Base-by-base conservation (phyloP, 2,888 invertebrate species). In the Athalia circularis region DNA sequence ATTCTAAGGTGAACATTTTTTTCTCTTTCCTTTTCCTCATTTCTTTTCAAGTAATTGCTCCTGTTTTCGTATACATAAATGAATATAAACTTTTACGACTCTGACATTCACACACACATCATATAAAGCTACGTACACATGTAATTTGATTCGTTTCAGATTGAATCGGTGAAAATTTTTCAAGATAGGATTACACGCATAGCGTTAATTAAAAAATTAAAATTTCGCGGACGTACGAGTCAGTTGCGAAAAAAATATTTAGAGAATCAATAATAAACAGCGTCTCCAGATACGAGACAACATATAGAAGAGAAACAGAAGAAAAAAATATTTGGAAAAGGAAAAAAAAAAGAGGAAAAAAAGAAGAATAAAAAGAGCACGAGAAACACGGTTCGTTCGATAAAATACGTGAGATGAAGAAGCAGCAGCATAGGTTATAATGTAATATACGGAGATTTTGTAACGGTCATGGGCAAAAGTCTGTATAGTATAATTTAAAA, bases 401-500 rank as follows among this genome's bases (percentile, higher is more conserved):
- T 29, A 29, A 29, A 29, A 29, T 29, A 29, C 29, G 29, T 29
- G 29, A 29, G 29, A 29, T 29, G 29, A 29, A 29, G 29, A 29
- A 29, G 29, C 29, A 29, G 29, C 29, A 29, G 29, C 29, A 29
- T 29, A 29, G 29, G 29, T 29, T 29, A 29, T 29, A n/a, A 67
- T 6, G 48, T 29, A 29, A 29, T n/a, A 4, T 54, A 29, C 29
- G 5, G 57, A 13, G 13, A 72, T 57, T 50, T 11, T 8, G 57
- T 11, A 8, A 72, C 9, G 72, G 52, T n/a, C 13, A 72, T 4
- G 15, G 13, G 13, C 7, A 52, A 70, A 52, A 57, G 57, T 72
- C 50, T 9, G 29, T 29, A 29, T 29, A 29, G 29, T 79, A 80
- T 81, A 83, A 83, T 83, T 83, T 81, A 83, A 83, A 84, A 83